Percentiles rank a stretch among this genome's conserved stretches.
phyloP scores from a whole-genome alignment of 2,113 vertebrate species.

The Choloepus hoffmanni region DNA sequence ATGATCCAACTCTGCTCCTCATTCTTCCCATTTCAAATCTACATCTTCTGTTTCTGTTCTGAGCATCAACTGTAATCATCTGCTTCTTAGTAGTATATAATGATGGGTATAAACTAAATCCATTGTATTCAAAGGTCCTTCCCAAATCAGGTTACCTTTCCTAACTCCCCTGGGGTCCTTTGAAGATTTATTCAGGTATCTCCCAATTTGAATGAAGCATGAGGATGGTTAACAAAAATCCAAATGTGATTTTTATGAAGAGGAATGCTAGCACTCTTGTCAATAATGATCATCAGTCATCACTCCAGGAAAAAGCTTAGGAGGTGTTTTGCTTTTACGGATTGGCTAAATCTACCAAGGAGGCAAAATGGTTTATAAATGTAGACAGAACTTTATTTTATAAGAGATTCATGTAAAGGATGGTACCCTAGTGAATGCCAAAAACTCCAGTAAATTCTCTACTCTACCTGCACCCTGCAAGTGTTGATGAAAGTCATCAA shows the following conservation, averaged over 20 bases:
- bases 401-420: constrained; percentile 38
- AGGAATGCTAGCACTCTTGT: background rate
- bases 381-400: constrained; percentile 25
- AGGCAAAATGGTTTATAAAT: constrained; percentile 28
- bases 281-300: background rate
- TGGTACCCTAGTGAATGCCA: background rate
- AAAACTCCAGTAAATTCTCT: constrained; percentile 21
- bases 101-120: background rate
- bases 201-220: background rate
- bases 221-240: background rate
- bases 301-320: background rate
- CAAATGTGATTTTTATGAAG: constrained; percentile 1
- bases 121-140: background rate
- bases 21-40: background rate
- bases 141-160: background rate
- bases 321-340: background rate
- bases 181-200: background rate
- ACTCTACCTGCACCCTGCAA: background rate
- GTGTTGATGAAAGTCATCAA: constrained; percentile 53
- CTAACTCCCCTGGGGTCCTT: background rate
- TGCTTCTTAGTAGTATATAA: background rate
- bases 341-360: constrained; percentile 9
- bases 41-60: background rate
- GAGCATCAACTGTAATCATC: background rate
- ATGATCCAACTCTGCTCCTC: background rate